phyloP scores from a whole-genome alignment of 2,113 vertebrate species.

The Limnothrissa miodon region DNA sequence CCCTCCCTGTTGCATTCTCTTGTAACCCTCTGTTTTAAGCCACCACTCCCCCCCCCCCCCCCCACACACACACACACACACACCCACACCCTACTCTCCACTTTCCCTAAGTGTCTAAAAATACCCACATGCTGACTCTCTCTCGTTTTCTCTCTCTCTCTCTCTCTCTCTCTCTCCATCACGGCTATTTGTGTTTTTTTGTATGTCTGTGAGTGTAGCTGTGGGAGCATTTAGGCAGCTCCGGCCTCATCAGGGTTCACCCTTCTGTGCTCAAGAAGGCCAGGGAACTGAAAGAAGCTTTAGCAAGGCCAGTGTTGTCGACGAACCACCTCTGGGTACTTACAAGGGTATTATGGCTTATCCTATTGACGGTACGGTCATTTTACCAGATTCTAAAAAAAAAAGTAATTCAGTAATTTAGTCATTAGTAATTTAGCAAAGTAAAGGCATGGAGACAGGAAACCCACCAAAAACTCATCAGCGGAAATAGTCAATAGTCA shows the following conservation, averaged over 20 bases:
- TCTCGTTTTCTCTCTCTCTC: constrained; percentile 19
- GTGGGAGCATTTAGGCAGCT: neutral
- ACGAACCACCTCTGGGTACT: neutral
- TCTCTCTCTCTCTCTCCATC: constrained; percentile 16
- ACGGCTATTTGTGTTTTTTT: constrained; percentile 43
- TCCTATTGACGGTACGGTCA: too few relatives aligned
- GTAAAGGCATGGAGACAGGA: neutral
- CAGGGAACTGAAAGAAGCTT: neutral
- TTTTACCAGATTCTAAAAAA: neutral
- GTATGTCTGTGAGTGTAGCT: constrained; percentile 21
- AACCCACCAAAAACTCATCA: neutral
- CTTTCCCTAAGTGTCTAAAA: neutral
- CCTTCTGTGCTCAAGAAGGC: neutral
- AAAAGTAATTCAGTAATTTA: neutral
- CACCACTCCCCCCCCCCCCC: neutral
- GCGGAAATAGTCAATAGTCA: neutral
- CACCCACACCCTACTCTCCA: too few relatives aligned
- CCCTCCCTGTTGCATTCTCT: neutral
- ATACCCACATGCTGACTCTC: constrained; percentile 16
- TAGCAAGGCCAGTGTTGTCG: neutral
- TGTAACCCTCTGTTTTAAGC: neutral
- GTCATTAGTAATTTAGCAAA: neutral
- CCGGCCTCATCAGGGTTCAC: neutral
- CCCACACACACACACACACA: too few relatives aligned
- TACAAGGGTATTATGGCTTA: neutral